Base-by-base conservation (phyloP, 2,113 vertebrate species). In the Camelus dromedarius region DNA sequence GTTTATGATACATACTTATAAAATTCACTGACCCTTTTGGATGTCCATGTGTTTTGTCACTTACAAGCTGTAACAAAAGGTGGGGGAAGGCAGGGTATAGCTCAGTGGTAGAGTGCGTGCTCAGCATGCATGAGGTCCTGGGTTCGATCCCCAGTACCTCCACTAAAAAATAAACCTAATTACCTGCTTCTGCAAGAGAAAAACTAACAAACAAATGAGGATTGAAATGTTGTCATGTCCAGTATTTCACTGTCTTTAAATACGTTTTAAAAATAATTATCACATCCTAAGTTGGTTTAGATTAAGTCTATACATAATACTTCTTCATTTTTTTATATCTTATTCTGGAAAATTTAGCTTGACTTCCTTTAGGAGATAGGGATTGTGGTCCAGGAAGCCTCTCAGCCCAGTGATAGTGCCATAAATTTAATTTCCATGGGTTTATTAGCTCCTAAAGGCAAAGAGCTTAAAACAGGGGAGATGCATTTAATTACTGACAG, bases 361-460 rank as follows among this genome's bases (percentile, higher is more conserved):
- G 62, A 32, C 9, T 81, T 91, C 48, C 42, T 91, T 75, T 75
- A 80, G 80, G 76, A 95, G 50, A 5, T 83, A 83, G 96, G 87
- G 60, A 70, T 32, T 87, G 24, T 95, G 96, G 94, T 93, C 0
- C 0, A 96, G 50, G 60, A 70, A 67, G 16, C 0, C 16, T 35
- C 20, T 66, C 56, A 90, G 75, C 83, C 46, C 69, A 95, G 90
- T 72, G 48, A 58, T 46, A 48, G 46, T 13, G 56, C 79, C 28
- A 96, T 96, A 72, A 77, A 98, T 95, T 98, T 97, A 91, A 28
- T 66, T 88, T 92, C 76, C 95, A 24, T 80, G 94, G 62, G 38
- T 89, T 85, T 91, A 46, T 69, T 97, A 93, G 85, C n/a, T 97
- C 89, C 24, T 56, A 52, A 92, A 76, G 95, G 77, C 60, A 79